Evolutionary conservation across 2,797 vertebrate genomes (phyloP), one percentile per base, ranked within the genome.

Genomic region (Peromyscus attwateri): DNA sequence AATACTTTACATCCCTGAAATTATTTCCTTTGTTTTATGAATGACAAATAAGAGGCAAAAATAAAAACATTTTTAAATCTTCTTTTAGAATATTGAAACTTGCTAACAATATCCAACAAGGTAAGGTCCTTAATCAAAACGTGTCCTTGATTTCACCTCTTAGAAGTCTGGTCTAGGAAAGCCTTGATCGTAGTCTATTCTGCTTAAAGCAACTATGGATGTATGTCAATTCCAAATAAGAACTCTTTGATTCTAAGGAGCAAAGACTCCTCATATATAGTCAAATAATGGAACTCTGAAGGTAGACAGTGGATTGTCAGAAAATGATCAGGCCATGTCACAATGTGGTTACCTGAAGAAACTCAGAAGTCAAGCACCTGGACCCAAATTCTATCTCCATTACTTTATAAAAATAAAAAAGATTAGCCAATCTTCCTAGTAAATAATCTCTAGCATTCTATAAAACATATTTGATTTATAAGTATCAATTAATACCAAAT

Each of bases 11-110:
- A 52, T 52, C 87, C 37, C 37, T 66, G 80, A 95, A 89, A 55
- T 81, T 82, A 34, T 46, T 92, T 71, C 1, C 31, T 79, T 13
- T 62, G 40, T 68, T 76, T 90, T 62, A 29, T 68, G 13, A 95
- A 29, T 92, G 19, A 57, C 14, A 87, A 95, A 75, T 60, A 84
- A 17, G 2, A 93, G 4, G 31, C 1, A 70, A 80, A 80, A 34
- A n/a, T 80, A 1, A 55, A 89, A 66, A 14, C 6, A 66, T 89
- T 89, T 84, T 81, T 8, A 55, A 75, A 68, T 43, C 85, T 92
- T 1, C 8, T 91, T 94, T 94, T 83, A 83, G 14, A 90, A 92
- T 82, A 91, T 55, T 90, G 34, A 79, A 57, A 87, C 17, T 94
- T 83, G 62, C 12, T 40, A 83, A 76, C 8, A 84, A 90, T 64